Base-by-base conservation (phyloP, 2,888 invertebrate genomes). In the Apamea epomidion region DNA sequence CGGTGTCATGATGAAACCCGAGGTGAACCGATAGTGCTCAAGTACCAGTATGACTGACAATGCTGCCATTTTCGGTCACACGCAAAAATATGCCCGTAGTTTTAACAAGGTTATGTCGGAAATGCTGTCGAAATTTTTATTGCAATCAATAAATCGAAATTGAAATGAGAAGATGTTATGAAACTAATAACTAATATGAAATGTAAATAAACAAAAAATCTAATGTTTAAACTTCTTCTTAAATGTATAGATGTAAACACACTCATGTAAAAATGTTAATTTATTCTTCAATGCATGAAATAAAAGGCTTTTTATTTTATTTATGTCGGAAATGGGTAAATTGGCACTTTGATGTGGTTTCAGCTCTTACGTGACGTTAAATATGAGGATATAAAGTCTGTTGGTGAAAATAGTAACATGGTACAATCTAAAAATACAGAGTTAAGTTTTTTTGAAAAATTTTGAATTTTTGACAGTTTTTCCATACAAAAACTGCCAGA, bases 1-100 rank as follows among this genome's bases (percentile, higher is more conserved):
- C 7, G 81, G 48, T 81, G 82, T 85, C 76, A 73, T 81, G 69
- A 70, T 72, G 72, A 42, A n/a, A 71, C 48, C 58, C 14, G 62
- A 73, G 45, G 86, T 77, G 69, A 65, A 77, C 73, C 72, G 65
- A 85, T 82, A 77, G 65, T 82, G 60, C 42, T 29, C 48, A 76
- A 51, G 72, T 81, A 72, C 60, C 62, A 76, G 29, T 70, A 8
- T 70, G 60, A 80, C 42, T 81, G 72, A 45, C 82, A 81, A 60
- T 65, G 68, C 62, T 73, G 69, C 51, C 76, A 77, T 42, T 76
- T 85, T 73, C 29, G 54, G 74, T 84, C 18, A 80, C 73, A 80
- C 58, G 62, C 48, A 80, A 74, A 80, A 74, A 84, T 42, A 72
- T 29, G n/a, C 14, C 68, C 16, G 73, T 32, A 69, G 29, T 64